Conservation (phyloP, 2,113 vertebrate genomes). For the Hydropotes inermis region DNA sequence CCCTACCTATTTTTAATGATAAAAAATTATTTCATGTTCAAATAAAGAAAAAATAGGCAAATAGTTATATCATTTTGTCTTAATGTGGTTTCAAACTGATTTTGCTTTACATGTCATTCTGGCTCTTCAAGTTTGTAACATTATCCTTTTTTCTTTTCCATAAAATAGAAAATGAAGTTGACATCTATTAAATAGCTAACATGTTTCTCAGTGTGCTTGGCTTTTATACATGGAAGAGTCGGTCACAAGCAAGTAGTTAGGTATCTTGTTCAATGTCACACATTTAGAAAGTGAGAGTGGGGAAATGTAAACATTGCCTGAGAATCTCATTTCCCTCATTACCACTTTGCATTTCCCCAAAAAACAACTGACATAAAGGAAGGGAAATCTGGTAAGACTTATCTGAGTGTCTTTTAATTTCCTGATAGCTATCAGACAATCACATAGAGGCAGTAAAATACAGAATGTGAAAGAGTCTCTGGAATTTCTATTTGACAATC, state of each 20-base stretch:
- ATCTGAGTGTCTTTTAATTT: not conserved
- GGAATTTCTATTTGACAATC: not conserved
- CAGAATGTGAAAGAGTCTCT: not conserved
- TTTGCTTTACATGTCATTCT: not conserved
- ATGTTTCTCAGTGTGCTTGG: not conserved
- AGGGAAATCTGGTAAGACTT: not conserved
- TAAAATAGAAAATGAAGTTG: not conserved
- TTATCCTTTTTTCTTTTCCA: not conserved
- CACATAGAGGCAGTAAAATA: not conserved
- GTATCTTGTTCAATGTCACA: not conserved
- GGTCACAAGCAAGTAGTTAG: not conserved
- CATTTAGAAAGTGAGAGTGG: not conserved
- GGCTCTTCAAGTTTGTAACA: not conserved
- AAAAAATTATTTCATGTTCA: not conserved
- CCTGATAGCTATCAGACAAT: not conserved
- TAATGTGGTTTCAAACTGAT: not conserved
- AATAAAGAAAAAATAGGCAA: not conserved
- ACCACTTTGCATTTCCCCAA: not conserved
- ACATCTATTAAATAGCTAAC: not conserved
- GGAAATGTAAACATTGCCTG: not conserved
- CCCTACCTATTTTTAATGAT: not conserved
- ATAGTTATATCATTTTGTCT: not conserved
- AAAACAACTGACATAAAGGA: not conserved
- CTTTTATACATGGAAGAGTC: not conserved
- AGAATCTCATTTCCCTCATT: not conserved